Base-by-base conservation (phyloP, 2,797 vertebrate species). In the Rhinella marina region DNA sequence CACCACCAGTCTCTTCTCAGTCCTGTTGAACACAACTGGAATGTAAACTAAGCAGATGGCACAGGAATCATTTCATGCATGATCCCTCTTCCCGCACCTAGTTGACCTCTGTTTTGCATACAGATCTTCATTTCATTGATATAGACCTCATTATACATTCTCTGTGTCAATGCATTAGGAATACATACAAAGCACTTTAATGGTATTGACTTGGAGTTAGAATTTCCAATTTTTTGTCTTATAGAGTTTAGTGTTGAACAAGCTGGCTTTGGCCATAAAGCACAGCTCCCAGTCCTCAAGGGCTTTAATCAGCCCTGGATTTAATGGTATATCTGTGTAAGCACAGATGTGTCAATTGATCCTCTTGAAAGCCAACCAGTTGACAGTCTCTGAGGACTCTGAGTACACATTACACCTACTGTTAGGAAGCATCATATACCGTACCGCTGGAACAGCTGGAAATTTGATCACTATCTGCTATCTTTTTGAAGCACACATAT, bases 261-360 rank as follows among this genome's bases (percentile, higher is more conserved):
- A 72, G 29, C 70, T 76, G 68, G 70, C 70, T 73, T 84, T 84
- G 82, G 70, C 56, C 23, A 17, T 84, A 50, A 57, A 56, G 52
- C n/a, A 84, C 13, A 75, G 12, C 54, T 61, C 27, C 56, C 29
- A 84, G 23, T 48, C 62, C 61, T 78, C 84, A 54, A 56, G 84
- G 59, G 61, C 76, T 68, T 86, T 86, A n/a, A 66, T 41, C 83
- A 78, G 84, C 8, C 41, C 57, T 23, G 27, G 21, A 84, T 61
- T 75, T 84, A 84, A 84, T 84, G 68, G 68, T 75, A 48, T 75
- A 73, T 75, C 52, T 75, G 52, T 84, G 82, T 72, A 84, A 75
- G 68, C 68, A 84, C 82, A 84, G 54, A 59, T 75, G 68, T 75
- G 82, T 32, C 48, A 56, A 84, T 84, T 84, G 82, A 84, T 84